Evolutionary conservation across 2,797 vertebrate species (phyloP).

Genomic region (Syndactyla subalaris): DNA sequence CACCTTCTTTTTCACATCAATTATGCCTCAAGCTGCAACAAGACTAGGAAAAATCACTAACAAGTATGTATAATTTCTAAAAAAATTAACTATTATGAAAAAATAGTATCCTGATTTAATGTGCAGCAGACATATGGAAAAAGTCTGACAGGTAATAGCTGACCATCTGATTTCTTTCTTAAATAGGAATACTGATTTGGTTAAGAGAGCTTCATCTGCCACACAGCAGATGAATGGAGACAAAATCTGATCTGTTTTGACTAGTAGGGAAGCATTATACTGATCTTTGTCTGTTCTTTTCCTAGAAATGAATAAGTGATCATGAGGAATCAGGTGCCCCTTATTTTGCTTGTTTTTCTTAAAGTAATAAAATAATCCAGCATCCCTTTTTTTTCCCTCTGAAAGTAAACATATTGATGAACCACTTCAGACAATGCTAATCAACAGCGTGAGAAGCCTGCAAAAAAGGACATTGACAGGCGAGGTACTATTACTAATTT

Average conservation of each 20-base stretch:
- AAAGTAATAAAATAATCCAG: conserved; percentile 10
- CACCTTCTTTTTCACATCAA: background rate
- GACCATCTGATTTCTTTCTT: background rate
- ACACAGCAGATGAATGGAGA: background rate
- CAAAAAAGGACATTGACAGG: conserved; percentile 82
- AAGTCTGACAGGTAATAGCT: background rate
- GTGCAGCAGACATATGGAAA: background rate
- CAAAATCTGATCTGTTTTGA: conserved; percentile 35
- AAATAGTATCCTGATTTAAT: background rate
- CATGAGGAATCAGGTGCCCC: background rate
- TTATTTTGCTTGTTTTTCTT: conserved; percentile 8
- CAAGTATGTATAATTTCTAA: background rate
- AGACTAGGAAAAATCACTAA: background rate
- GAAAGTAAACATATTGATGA: conserved; percentile 68
- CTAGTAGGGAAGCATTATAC: conserved; percentile 55
- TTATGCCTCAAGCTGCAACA: background rate
- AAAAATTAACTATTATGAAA: background rate
- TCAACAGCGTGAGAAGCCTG: conserved; percentile 74
- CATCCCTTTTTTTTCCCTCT: background rate
- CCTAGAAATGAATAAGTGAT: conserved; percentile 7
- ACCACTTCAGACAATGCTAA: conserved; percentile 71
- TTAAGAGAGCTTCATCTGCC: background rate
- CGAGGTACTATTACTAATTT: conserved; percentile 90
- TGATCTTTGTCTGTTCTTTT: conserved; percentile 60
- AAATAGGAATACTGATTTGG: background rate